phyloP scores from a whole-genome alignment of 2,888 invertebrate genomes.

The Brachypalpus laphriformis region DNA sequence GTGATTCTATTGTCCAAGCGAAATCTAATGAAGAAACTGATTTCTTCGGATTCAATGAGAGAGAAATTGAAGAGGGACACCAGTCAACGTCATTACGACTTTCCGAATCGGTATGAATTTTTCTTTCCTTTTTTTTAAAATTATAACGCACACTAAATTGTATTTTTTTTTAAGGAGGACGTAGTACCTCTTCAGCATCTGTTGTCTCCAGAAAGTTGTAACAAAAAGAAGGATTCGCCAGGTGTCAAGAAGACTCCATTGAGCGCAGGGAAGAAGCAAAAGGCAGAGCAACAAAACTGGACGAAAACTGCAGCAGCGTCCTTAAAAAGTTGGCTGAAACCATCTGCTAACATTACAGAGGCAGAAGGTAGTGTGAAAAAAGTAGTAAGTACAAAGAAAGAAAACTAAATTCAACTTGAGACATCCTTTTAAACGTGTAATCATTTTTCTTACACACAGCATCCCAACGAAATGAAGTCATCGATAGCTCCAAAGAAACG shows the following conservation, averaged over 20 bases:
- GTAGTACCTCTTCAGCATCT: not conserved
- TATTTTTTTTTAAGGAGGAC: constrained; percentile 27
- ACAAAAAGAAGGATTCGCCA: not conserved
- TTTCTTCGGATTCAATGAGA: constrained; percentile 57
- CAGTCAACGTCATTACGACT: constrained; percentile 53
- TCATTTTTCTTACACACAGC: not conserved
- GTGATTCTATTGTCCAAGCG: not conserved
- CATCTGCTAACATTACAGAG: not conserved
- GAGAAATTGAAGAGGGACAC: constrained; percentile 62
- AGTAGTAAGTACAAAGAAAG: not conserved
- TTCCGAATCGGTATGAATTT: constrained; percentile 57
- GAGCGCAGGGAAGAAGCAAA: constrained; percentile 7
- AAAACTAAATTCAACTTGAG: not conserved
- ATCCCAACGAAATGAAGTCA: not conserved
- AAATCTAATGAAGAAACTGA: not conserved
- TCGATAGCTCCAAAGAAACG: constrained; percentile 42
- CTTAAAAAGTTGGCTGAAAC: constrained; percentile 44
- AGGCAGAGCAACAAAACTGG: constrained; percentile 21
- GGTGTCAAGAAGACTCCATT: constrained; percentile 18
- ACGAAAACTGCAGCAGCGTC: constrained; percentile 43
- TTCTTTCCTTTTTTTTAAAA: not conserved
- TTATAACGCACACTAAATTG: not conserved
- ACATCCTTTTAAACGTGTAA: not conserved
- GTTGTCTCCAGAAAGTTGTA: not conserved
- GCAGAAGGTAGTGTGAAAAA: too few relatives aligned